Evolutionary conservation across 2,113 vertebrate genomes (phyloP), one percentile per base, ranked within the genome.

Genomic region (Lagenorhynchus albirostris): DNA sequence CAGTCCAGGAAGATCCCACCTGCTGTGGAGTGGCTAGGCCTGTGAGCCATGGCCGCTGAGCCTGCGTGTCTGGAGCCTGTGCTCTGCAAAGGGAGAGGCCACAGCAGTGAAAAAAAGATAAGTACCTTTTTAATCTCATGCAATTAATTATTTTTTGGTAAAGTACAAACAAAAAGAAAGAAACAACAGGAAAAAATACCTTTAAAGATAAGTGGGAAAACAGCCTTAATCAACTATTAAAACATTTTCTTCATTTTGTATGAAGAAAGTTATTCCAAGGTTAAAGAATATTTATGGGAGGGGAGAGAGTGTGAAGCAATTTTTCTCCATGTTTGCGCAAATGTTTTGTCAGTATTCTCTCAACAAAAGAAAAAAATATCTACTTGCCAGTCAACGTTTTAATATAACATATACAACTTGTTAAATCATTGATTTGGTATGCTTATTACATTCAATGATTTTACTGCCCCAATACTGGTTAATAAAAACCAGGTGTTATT

Each of bases 191-290:
- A 10, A 50, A 60, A 53, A 91, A 80, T 67, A 80, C 20, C 53
- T 94, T 76, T 84, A 88, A 70, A 92, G 12, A 67, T 79, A 95
- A 83, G 33, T 80, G 31, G 14, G 79, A 21, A 92, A 74, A 80
- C 62, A 67, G n/a, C 33, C 73, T 92, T 96, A 63, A 92, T 92
- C 55, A 84, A 3, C 50, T 94, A 38, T 94, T 81, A 89, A 83
- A 89, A 91, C 8, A 68, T n/a, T 88, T 81, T 83, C 4, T 91
- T 31, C 8, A 74, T 70, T 90, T 95, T 94, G n/a, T 70, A 71
- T 33, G 53, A 21, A 87, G 20, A 85, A 92, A 76, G 23, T 87
- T 95, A 87, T 76, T 95, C 29, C 36, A 96, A 96, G 31, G 26
- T 92, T 90, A 95, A 87, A 93, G 8, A 89, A 81, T 65, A 89